Evolutionary conservation across 2,888 invertebrate species (phyloP).

Genomic region (Ophonus ardosiacus): DNA sequence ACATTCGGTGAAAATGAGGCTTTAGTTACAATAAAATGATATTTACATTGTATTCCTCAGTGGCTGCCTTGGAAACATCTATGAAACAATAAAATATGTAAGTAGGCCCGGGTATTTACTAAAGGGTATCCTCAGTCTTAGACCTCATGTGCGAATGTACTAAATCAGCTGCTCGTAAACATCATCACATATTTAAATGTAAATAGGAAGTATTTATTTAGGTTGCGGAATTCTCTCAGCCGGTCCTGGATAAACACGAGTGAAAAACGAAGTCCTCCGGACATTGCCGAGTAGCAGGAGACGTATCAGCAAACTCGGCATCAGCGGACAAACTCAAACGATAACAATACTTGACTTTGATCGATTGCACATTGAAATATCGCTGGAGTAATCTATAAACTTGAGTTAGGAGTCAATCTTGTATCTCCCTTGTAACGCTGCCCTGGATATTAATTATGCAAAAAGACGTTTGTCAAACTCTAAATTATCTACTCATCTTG

Average conservation of each 20-base stretch:
- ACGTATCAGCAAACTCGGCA: slow-evolving; percentile 28
- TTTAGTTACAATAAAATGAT: too few relatives aligned
- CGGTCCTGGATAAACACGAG: slow-evolving; percentile 46
- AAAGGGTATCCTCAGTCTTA: not conserved
- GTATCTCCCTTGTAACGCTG: slow-evolving; percentile 53
- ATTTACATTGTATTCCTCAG: too few relatives aligned
- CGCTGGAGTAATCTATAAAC: slow-evolving; percentile 58
- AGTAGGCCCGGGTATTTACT: not conserved
- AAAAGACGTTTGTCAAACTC: slow-evolving; percentile 59
- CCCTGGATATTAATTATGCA: slow-evolving; percentile 55
- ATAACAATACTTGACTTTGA: slow-evolving; percentile 63
- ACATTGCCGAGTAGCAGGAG: slow-evolving; percentile 14
- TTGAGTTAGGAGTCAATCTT: slow-evolving; percentile 62
- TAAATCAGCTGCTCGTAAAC: slow-evolving; percentile 25
- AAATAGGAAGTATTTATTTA: slow-evolving; percentile 39
- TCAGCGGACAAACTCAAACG: slow-evolving; percentile 52
- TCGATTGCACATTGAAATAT: slow-evolving; percentile 62
- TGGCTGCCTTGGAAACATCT: too few relatives aligned
- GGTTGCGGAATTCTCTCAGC: slow-evolving; percentile 14
- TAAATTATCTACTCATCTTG: slow-evolving; percentile 45
- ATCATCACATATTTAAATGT: slow-evolving; percentile 40
- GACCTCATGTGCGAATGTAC: not conserved
- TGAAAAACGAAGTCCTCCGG: slow-evolving; percentile 44
- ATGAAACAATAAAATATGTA: slow-evolving; percentile 6
- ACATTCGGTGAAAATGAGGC: too few relatives aligned